Conservation (phyloP, 2,797 vertebrate species). For the Channa striata region DNA sequence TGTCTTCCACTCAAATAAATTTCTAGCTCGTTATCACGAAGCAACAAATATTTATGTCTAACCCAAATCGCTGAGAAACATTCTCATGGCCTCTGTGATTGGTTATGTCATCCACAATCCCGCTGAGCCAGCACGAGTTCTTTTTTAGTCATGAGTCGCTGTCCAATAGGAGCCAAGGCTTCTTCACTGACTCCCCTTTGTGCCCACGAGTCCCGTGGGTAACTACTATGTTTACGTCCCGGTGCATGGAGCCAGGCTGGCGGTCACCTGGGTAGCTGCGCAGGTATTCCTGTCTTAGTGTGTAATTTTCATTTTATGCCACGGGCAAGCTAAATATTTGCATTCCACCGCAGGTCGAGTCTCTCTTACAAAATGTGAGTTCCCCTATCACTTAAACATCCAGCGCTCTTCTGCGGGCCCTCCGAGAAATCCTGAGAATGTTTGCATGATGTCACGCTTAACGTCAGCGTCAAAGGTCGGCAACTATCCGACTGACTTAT, state of each 20-base stretch:
- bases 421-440: constrained; percentile 11
- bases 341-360: constrained; percentile 70
- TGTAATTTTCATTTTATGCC: constrained; percentile 79
- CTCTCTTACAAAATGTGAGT: constrained; percentile 48
- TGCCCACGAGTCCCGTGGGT: constrained; percentile 59
- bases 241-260: constrained; percentile 69
- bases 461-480: constrained; percentile 22
- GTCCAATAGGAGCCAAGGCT: constrained; percentile 45
- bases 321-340: constrained; percentile 78
- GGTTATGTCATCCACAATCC: constrained; percentile 50
- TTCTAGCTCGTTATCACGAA: constrained; percentile 55
- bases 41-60: constrained; percentile 76
- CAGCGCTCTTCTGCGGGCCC: constrained; percentile 26
- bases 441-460: constrained; percentile 46
- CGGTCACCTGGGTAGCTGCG: constrained; percentile 78
- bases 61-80: constrained; percentile 64
- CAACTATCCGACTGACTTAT: constrained; percentile 28
- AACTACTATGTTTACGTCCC: constrained; percentile 78
- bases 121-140: constrained; percentile 37
- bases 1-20: constrained; percentile 66
- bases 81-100: constrained; percentile 72
- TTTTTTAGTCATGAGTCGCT: constrained; percentile 54
- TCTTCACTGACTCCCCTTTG: constrained; percentile 40
- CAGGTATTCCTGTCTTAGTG: constrained; percentile 76
- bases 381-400: constrained; percentile 49